Base-by-base conservation (phyloP, 2,113 vertebrate genomes). In the Scomber colias region DNA sequence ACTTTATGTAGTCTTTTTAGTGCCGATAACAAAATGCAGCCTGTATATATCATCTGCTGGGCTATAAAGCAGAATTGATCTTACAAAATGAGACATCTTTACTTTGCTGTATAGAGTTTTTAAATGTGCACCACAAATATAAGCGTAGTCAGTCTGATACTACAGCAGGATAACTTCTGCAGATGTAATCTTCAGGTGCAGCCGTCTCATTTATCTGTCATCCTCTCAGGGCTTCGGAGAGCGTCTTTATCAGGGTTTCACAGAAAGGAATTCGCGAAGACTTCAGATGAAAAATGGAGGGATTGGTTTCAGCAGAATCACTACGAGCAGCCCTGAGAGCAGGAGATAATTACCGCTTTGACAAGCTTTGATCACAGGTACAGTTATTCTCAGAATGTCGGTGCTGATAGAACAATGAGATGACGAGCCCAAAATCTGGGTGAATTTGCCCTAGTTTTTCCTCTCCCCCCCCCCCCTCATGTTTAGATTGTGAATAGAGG, bases 291-390 rank as follows among this genome's bases (percentile, higher is more conserved):
- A 90, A 90, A 72, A 55, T 65, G 79, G 77, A 85, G 12, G 66
- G 87, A 82, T 86, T 90, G 80, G 86, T 88, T 93, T 92, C 87
- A 82, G 75, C 80, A 73, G 75, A 84, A 83, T 90, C 81, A 65
- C 79, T 64, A 60, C 81, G 74, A 84, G 86, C 87, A 90, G 83
- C 81, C 48, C 75, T 54, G 72, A 77, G 82, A 89, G 75, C 67
- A 81, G 76, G 46, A 90, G 85, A 88, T 93, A 92, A 93, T 94
- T 83, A 90, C 80, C 78, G 61, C 78, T 81, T 71, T 92, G 93
- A 95, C 94, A 92, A 90, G 91, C 92, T 95, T 93, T 94, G 93
- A 95, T 95, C 93, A 91, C 59, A 71, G 70, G 56, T 89, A 81
- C 84, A 88, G 86, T 85, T 88, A 86, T 93, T 90, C 86, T 87